These are phyloP conservation scores for Bruchidius siliquastri DNA, from an alignment of 2,888 invertebrate species.

Conservation along the genomic window DNA sequence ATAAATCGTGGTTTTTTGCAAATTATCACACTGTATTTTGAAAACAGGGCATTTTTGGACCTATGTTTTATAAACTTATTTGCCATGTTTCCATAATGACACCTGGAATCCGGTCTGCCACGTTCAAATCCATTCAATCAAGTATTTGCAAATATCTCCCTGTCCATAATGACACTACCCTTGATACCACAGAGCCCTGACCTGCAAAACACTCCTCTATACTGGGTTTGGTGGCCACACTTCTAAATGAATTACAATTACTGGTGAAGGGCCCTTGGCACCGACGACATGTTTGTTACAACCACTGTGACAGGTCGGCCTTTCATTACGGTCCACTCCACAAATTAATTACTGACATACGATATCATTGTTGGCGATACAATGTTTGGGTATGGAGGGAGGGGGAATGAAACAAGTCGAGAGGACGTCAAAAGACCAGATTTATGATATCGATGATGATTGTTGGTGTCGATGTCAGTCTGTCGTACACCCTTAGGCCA, in stretches of 20 bases:
- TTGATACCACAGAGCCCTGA: neutral
- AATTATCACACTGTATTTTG: no score
- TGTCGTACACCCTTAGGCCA: no score
- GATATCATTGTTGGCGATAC: neutral
- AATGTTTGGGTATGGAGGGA: neutral
- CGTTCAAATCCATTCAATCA: no score
- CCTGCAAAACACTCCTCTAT: neutral
- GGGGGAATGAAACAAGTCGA: neutral
- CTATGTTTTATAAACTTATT: no score
- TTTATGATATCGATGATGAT: neutral
- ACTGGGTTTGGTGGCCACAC: constrained; percentile 30
- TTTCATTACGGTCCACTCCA: constrained; percentile 18
- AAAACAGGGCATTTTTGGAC: no score
- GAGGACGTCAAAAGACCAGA: neutral
- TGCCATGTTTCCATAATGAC: no score
- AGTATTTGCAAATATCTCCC: no score
- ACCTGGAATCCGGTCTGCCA: no score
- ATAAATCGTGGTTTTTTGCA: no score
- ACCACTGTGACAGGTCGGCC: constrained; percentile 25
- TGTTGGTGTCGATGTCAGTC: no score
- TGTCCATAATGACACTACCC: neutral
- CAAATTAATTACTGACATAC: constrained; percentile 27
- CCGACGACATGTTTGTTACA: constrained; percentile 26
- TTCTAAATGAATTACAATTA: constrained; percentile 43
- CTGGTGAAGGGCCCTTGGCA: constrained; percentile 21